Base-by-base conservation (phyloP, 2,888 invertebrate species). In the Periphyllus acericola region DNA sequence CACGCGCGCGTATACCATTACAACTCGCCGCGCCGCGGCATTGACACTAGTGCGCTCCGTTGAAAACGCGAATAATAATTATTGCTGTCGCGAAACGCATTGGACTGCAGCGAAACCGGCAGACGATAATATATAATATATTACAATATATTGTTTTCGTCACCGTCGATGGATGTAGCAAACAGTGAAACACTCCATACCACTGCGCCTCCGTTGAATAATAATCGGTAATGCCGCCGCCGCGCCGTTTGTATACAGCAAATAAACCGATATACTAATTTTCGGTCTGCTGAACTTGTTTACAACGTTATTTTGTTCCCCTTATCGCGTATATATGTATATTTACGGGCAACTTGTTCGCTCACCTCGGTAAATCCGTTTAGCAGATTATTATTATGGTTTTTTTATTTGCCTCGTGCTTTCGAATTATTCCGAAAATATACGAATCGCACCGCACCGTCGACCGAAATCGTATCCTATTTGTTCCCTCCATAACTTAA, bases 211-310 rank as follows among this genome's bases (percentile, higher is more conserved):
- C 3, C 14, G 34, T 9, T 52, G 25, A 72, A 82, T 72, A 52
- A 46, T 75, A 75, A 75, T 46, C 46, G n/a, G 46, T n/a, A n/a
- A 75, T n/a, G 36, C n/a, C n/a, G 46, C 3, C n/a, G n/a, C n/a
- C n/a, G n/a, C n/a, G n/a, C n/a, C 21, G 32, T 32, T 3, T 46
- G 60, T 60, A 4, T 25, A 60, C 25, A 60, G n/a, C 52, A 19
- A 76, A 52, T 52, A 76, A 76, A 76, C n/a, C 46, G 34, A 83
- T 32, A 81, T n/a, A 52, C 19, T 83, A 55, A 21, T 84, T 84
- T 68, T 76, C 84, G 68, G 84, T 84, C 84, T 76, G 76, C n/a
- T 68, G 66, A 46, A 46, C 84, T n/a, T 52, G 78, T 78, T 68
- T 68, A 21, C 83, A 66, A 6, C 55, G 29, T 40, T 29, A 82